Percentiles rank a stretch among this genome's conserved stretches.
phyloP scores from a whole-genome alignment of 2,797 vertebrate species.

The Corythornis leucogaster region DNA sequence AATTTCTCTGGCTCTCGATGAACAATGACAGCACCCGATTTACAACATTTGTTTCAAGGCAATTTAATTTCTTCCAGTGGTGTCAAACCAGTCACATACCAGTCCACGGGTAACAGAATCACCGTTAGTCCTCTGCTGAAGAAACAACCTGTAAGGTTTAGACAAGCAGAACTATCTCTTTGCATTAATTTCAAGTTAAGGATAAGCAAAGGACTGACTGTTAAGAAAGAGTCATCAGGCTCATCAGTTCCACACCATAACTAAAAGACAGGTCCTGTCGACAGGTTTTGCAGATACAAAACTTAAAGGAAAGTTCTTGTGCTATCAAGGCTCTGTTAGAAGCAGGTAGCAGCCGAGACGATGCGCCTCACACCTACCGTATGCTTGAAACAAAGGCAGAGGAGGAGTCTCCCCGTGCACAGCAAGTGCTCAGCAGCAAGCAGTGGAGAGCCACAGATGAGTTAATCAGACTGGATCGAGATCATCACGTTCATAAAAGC shows the following conservation, averaged over 20 bases:
- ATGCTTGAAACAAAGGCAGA: not conserved
- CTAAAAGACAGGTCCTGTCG: not conserved
- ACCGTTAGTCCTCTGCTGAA: not conserved
- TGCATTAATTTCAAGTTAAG: conserved; percentile 7
- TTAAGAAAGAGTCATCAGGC: not conserved
- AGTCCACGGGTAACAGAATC: not conserved
- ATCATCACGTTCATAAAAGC: not conserved
- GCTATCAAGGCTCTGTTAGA: not conserved
- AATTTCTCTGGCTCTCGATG: conserved; percentile 17
- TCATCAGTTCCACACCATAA: fast-evolving
- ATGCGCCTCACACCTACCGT: not conserved
- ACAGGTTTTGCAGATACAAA: not conserved
- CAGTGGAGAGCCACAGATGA: not conserved
- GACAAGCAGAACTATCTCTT: conserved; percentile 31
- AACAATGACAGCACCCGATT: conserved; percentile 36
- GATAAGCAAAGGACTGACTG: not conserved
- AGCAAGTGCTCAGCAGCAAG: not conserved
- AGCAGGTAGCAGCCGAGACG: not conserved
- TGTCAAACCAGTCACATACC: not conserved
- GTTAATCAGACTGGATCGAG: not conserved
- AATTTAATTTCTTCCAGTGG: conserved; percentile 13
- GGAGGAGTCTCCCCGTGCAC: not conserved
- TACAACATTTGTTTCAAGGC: conserved; percentile 27
- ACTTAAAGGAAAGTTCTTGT: not conserved
- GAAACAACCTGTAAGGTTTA: not conserved